phyloP scores from a whole-genome alignment of 1,140 invertebrate genomes.

The Globodera rostochiensis region DNA sequence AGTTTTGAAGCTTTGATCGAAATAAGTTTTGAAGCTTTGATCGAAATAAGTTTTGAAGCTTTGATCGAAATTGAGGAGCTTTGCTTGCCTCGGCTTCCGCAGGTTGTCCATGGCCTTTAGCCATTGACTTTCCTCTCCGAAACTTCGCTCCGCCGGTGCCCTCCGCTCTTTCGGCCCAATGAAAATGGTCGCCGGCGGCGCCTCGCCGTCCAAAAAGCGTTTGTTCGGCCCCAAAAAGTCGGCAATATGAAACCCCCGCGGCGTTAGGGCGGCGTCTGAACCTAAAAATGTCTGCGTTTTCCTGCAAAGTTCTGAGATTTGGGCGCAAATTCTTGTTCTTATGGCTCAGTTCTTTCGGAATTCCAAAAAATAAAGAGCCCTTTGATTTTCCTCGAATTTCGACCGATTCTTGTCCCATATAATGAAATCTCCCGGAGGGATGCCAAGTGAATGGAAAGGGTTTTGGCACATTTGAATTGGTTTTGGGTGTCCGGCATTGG shows the following conservation, averaged over 20 bases:
- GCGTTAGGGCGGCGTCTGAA: neutral
- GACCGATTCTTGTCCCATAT: too few relatives aligned
- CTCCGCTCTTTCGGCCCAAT: neutral
- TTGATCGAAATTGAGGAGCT: neutral
- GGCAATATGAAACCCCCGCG: neutral
- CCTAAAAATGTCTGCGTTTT: too few relatives aligned
- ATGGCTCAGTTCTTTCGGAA: too few relatives aligned
- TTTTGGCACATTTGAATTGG: too few relatives aligned
- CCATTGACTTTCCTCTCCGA: constrained; percentile 26
- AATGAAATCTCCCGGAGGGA: too few relatives aligned
- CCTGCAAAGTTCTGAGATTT: too few relatives aligned
- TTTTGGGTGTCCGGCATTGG: neutral
- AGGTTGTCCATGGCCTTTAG: constrained; percentile 28
- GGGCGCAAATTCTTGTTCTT: too few relatives aligned
- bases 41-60: neutral
- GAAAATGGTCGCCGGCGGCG: neutral
- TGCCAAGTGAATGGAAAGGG: neutral
- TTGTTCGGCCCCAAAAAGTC: neutral
- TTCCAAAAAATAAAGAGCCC: too few relatives aligned
- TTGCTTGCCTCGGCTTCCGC: constrained; percentile 22
- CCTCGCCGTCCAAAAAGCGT: neutral
- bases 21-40: neutral
- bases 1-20: neutral
- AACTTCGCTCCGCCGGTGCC: constrained; percentile 15
- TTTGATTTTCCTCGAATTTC: too few relatives aligned